Evolutionary conservation across 2,113 vertebrate species (phyloP).

Genomic region (Ciconia stormi): DNA sequence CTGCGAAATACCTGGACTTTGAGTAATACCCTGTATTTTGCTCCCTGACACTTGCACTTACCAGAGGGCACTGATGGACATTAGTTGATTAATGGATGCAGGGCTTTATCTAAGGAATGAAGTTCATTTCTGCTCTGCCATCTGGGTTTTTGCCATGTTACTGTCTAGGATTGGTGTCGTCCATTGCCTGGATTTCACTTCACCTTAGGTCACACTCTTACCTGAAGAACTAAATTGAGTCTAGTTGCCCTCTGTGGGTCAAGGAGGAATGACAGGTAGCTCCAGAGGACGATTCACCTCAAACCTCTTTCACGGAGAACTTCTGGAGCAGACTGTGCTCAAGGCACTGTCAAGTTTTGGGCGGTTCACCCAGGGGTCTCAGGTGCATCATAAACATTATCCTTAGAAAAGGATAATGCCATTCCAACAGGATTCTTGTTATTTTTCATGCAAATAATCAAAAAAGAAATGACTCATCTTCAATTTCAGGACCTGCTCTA

Average conservation of each 20-base stretch:
- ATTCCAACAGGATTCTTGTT: not conserved
- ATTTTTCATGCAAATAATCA: not conserved
- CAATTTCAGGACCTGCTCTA: not conserved
- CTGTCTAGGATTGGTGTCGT: not conserved
- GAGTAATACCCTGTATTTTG: not conserved
- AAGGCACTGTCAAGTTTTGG: not conserved
- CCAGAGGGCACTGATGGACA: not conserved
- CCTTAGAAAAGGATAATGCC: not conserved
- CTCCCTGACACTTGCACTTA: not conserved
- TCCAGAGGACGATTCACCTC: not conserved
- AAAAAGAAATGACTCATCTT: not conserved
- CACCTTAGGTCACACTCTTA: not conserved
- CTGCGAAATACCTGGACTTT: not conserved
- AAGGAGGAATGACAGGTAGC: not conserved
- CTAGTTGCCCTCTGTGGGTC: not conserved
- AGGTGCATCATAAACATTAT: not conserved
- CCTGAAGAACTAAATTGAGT: not conserved
- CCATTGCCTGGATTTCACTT: not conserved
- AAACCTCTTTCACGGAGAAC: not conserved
- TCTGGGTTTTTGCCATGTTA: not conserved
- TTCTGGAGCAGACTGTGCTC: not conserved
- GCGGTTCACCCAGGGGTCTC: not conserved
- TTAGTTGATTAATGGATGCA: not conserved
- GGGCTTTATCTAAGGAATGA: not conserved
- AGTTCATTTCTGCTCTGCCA: accelerated